Evolutionary conservation across 2,888 invertebrate species (phyloP), one percentile per base, ranked within the genome.

Genomic region (Glomeris marginata): DNA sequence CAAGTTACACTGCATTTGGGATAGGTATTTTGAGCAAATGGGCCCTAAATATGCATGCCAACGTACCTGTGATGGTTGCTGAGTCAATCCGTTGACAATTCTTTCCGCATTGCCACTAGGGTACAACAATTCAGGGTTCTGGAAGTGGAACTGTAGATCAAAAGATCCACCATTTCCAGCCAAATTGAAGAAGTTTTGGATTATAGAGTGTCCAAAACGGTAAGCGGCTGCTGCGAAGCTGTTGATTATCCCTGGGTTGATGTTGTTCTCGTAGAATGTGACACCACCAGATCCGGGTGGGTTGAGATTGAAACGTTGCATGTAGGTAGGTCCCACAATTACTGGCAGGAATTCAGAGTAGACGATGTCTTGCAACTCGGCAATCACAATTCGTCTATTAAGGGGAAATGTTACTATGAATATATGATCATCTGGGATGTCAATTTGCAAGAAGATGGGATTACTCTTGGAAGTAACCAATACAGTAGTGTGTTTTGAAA

Each of bases 121-220:
- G 36, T 52, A 44, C 2, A 54, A n/a, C 11, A 54, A 33, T n/a
- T 41, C 42, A 13, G 54, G 54, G 38, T 54, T 53, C 15, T 52
- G 45, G 38, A 50, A 49, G 36, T 50, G 37, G 21, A 45, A 36
- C 28, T 35, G 13, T 18, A 54, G 34, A 34, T 42, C 33, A 44
- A 48, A 43, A n/a, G 42, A 10, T 11, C 46, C 47, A 8, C 45
- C 18, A 13, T n/a, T 21, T n/a, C 34, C 35, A 4, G 28, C 34
- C 45, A 54, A 20, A 1, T 34, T 35, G 22, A 50, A 37, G 11
- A 37, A 10, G 33, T 43, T 34, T 35, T 36, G 48, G 13, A 51
- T 47, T 6, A 38, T 13, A 5, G 46, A 43, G 43, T 51, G 51
- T 34, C 51, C 51, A 18, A 48, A 51, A 11, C 51, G 47, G 38